phyloP scores from a whole-genome alignment of 2,888 invertebrate genomes.

The Fabriciana adippe region DNA sequence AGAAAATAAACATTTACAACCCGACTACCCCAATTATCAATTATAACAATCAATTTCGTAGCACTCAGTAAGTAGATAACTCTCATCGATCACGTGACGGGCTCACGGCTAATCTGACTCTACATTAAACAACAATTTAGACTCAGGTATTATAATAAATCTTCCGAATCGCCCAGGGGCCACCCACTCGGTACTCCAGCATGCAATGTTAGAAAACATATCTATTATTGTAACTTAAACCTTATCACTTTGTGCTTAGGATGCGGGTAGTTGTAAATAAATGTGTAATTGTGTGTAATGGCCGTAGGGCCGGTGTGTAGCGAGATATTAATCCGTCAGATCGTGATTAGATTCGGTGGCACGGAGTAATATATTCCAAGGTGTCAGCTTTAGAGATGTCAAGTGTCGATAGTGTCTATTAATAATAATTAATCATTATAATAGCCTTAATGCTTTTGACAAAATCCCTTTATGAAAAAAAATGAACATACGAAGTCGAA shows the following conservation, averaged over 20 bases:
- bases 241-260: constrained; percentile 41
- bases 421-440: not conserved
- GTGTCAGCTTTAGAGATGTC: constrained; percentile 57
- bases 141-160: constrained; percentile 76
- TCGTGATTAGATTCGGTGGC: constrained; percentile 80
- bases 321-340: constrained; percentile 79
- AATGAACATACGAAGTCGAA: no score
- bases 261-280: constrained; percentile 37
- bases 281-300: constrained; percentile 56
- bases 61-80: constrained; percentile 35
- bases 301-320: constrained; percentile 64
- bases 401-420: constrained; percentile 30
- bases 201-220: constrained; percentile 5
- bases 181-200: constrained; percentile 53
- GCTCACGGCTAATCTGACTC: constrained; percentile 56
- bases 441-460: no score
- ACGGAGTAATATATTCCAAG: constrained; percentile 77
- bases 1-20: not conserved
- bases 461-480: no score
- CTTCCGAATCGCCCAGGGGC: constrained; percentile 63
- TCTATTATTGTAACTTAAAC: constrained; percentile 40
- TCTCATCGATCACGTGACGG: constrained; percentile 45
- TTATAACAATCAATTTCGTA: constrained; percentile 49
- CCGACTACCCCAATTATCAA: constrained; percentile 16
- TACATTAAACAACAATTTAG: constrained; percentile 74